Conservation (phyloP, 2,797 vertebrate genomes). For the Propithecus perrieri region DNA sequence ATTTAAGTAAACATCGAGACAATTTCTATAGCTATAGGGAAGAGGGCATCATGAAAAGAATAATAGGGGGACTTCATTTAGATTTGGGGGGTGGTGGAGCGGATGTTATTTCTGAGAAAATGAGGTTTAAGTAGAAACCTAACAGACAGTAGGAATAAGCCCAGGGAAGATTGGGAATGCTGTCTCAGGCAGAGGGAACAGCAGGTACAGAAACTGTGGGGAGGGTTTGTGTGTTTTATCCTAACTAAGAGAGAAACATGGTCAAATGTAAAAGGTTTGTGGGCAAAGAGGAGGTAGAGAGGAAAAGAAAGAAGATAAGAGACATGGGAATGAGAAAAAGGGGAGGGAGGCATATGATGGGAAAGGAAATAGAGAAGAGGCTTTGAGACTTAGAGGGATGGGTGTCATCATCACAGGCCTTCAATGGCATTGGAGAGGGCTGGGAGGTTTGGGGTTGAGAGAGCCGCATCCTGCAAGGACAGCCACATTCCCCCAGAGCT, state of each 20-base stretch:
- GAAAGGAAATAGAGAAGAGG: background rate
- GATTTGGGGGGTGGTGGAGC: background rate
- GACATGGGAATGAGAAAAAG: background rate
- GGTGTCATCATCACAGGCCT: background rate
- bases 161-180: background rate
- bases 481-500: background rate
- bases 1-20: background rate
- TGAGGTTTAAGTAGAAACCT: background rate
- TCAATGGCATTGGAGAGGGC: background rate
- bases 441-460: background rate
- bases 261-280: background rate
- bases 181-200: background rate
- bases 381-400: background rate
- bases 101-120: background rate
- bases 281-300: background rate
- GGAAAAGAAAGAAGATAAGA: background rate
- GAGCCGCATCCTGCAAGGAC: background rate
- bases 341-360: background rate
- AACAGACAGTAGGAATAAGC: background rate
- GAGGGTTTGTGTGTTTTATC: background rate
- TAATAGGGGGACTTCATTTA: background rate
- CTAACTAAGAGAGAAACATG: background rate
- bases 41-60: background rate
- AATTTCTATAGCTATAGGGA: background rate
- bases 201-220: rapidly evolving